Conservation (phyloP, 2,797 vertebrate species). For the Zalophus californianus region DNA sequence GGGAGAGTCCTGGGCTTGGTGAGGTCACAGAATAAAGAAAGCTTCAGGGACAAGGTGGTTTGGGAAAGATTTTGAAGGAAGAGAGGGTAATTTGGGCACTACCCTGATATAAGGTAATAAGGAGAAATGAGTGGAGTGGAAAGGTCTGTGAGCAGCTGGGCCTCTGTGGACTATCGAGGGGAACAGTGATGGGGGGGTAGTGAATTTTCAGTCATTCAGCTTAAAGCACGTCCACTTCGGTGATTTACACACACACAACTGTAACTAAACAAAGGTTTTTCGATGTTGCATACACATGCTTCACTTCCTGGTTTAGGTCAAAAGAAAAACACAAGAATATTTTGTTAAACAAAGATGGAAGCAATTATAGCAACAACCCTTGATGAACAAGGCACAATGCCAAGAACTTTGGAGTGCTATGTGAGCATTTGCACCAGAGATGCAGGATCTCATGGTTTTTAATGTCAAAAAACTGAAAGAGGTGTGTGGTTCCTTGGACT, state of each 20-base stretch:
- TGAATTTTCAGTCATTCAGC: neutral
- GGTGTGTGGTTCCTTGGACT: neutral
- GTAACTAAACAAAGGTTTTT: neutral
- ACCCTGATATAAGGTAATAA: neutral
- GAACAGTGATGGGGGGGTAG: neutral
- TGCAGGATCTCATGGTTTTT: neutral
- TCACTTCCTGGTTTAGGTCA: neutral
- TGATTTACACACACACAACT: neutral
- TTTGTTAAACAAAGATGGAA: neutral
- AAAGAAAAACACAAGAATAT: neutral
- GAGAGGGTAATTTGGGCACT: neutral
- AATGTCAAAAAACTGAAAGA: neutral
- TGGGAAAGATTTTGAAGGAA: neutral
- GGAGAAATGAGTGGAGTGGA: neutral
- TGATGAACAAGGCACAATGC: neutral
- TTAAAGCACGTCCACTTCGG: neutral
- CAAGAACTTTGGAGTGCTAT: neutral
- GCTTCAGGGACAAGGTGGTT: neutral
- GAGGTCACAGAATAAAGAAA: neutral
- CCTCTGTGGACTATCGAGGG: neutral
- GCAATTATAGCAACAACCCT: rapidly evolving
- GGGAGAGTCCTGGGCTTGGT: neutral
- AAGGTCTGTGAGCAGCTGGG: neutral
- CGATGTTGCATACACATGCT: neutral
- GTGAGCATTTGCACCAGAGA: neutral